Evolutionary conservation across 2,113 vertebrate species (phyloP).

Genomic region (Vicugna pacos): DNA sequence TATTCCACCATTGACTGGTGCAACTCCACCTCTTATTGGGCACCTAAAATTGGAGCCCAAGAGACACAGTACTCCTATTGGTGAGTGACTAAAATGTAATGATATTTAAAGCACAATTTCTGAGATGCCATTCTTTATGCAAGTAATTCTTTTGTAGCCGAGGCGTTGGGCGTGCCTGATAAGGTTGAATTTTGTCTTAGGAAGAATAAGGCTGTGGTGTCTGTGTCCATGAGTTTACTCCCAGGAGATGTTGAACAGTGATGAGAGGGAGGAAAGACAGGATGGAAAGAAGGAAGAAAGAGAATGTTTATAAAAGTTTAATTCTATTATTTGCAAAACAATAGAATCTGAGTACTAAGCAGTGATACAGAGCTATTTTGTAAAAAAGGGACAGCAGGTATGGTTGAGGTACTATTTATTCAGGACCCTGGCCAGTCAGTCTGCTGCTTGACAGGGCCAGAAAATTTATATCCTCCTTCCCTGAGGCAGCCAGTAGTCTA

Average conservation of each 20-base stretch:
- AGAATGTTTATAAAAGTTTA: background rate
- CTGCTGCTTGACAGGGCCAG: constrained; percentile 68
- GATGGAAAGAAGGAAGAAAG: constrained; percentile 58
- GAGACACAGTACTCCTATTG: constrained; percentile 98
- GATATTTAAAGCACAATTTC: constrained; percentile 61
- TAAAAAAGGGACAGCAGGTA: background rate
- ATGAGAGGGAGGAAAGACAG: constrained; percentile 59
- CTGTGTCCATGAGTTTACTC: background rate
- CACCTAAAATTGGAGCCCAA: constrained; percentile 95
- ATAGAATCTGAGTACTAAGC: background rate
- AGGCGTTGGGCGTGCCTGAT: constrained; percentile 47
- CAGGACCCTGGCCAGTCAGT: constrained; percentile 27
- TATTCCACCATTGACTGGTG: constrained; percentile 89
- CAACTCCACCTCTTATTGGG: constrained; percentile 92
- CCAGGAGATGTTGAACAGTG: background rate
- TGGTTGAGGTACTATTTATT: constrained; percentile 33
- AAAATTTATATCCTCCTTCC: constrained; percentile 60
- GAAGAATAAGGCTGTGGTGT: constrained; percentile 35
- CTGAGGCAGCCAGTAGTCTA: constrained; percentile 63
- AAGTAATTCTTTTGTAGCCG: constrained; percentile 59
- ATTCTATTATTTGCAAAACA: background rate
- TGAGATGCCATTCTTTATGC: constrained; percentile 41
- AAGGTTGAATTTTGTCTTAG: constrained; percentile 53
- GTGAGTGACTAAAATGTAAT: constrained; percentile 87
- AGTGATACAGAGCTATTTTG: background rate